Base-by-base conservation (phyloP, 2,888 invertebrate species). In the Pycnomerus fuliginosus region DNA sequence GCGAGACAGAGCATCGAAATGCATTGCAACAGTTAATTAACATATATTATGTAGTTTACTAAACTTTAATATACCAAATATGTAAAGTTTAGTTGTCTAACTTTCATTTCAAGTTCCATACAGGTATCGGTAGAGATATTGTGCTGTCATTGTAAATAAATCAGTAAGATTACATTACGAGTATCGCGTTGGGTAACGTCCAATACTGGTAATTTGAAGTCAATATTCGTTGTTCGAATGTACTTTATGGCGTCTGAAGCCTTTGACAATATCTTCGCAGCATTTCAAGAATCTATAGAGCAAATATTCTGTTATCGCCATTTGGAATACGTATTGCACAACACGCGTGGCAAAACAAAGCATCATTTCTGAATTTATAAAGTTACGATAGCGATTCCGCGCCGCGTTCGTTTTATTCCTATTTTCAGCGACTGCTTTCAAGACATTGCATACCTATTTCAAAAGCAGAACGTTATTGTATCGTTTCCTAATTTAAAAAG, bases 281-380 rank as follows among this genome's bases (percentile, higher is more conserved):
- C 33, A 30, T 38, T 44, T 38, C 27, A 33, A 44, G 38, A 44
- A 44, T 38, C 38, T 44, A 43, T 38, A 44, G 44, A 11, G 44
- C 38, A 52, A 52, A 46, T 48, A 52, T 48, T 45, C 48, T 44
- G 45, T 48, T 52, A 52, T 52, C 48, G 51, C 44, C 23, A 25
- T 45, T 44, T 44, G 37, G 43, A 52, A 52, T 52, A 52, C 44
- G 48, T 48, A 48, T 52, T 51, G 48, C 51, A 51, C 51, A 48
- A 51, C 48, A 48, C 39, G 22, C 42, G 52, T 48, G 44, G 48
- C 52, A 52, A 52, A 52, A 52, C 52, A 52, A 52, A 52, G 52
- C 40, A 52, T 48, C 48, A 44, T 52, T 52, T 48, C 44, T 48
- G 48, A 52, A 52, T 52, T 48, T 52, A 52, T 52, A 52, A 52